A percentile compares a stretch with the other conserved stretches of the same genome.
Evolutionary conservation across 2,797 vertebrate genomes (phyloP).

Genomic region (Paedocypris micromegethes): DNA sequence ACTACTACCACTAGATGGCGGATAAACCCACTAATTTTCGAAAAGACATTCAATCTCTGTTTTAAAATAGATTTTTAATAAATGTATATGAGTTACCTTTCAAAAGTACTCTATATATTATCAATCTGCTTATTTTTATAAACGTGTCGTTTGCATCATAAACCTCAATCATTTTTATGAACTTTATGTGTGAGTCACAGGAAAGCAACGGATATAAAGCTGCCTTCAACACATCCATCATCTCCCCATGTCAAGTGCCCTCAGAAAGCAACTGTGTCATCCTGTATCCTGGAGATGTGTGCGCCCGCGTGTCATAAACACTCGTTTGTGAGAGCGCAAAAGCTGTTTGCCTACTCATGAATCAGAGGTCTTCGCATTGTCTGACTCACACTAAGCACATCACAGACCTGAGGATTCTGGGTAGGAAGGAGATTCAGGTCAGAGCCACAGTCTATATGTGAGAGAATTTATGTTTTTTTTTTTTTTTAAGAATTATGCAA

Average conservation of each 20-base stretch:
- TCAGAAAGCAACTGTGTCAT: conserved; percentile 15
- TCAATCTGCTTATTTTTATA: no score
- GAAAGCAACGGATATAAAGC: conserved; percentile 16
- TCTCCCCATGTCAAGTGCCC: conserved; percentile 10
- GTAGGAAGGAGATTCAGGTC: conserved; percentile 56
- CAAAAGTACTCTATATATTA: no score
- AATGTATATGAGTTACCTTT: background rate
- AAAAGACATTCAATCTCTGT: no score
- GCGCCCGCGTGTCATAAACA: conserved; percentile 8
- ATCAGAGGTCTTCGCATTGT: conserved; percentile 47
- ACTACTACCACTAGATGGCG: conserved; percentile 30
- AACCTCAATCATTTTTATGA: background rate
- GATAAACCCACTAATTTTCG: background rate
- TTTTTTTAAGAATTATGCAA: no score
- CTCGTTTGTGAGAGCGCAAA: conserved; percentile 14
- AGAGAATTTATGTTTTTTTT: no score
- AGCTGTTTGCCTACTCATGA: conserved; percentile 31
- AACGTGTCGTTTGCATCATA: no score
- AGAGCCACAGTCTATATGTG: conserved; percentile 26
- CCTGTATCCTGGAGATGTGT: conserved; percentile 14
- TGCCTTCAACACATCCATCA: conserved; percentile 16
- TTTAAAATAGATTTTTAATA: background rate
- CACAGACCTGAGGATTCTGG: conserved; percentile 52
- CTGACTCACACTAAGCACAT: conserved; percentile 56
- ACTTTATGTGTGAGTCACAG: conserved; percentile 1